Percentiles rank a stretch among this genome's conserved stretches.
Conservation (phyloP, 1,140 invertebrate species). For the Nephila pilipes region DNA sequence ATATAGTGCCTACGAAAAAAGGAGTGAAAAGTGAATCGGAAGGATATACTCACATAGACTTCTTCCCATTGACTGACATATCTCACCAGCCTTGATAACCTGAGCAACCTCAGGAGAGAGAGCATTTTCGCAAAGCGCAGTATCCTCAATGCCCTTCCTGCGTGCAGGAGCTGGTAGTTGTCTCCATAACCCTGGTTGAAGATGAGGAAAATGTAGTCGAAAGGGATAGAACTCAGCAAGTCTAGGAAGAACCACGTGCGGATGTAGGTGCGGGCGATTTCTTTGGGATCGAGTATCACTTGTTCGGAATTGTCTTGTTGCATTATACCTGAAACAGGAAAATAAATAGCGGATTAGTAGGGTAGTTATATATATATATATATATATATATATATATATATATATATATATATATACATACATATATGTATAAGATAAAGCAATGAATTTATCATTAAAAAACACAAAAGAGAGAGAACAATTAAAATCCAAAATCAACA, state of each 20-base stretch:
- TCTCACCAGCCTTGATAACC: constrained; percentile 96
- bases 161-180: constrained; percentile 97
- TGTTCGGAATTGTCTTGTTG: constrained; percentile 99
- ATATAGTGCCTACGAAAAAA: too few relatives aligned
- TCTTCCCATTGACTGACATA: constrained; percentile 99
- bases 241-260: constrained; percentile 99
- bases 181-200: constrained; percentile 98
- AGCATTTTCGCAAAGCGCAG: constrained; percentile 97
- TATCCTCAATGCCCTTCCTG: constrained; percentile 96
- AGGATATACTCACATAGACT: constrained; percentile 94
- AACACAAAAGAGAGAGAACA: too few relatives aligned
- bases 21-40: not conserved
- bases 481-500: too few relatives aligned
- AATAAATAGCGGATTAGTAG: not conserved
- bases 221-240: constrained; percentile 98
- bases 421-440: too few relatives aligned
- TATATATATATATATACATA: too few relatives aligned
- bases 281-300: constrained; percentile 98
- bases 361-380: too few relatives aligned
- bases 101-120: constrained; percentile 95
- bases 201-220: constrained; percentile 99
- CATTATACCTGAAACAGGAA: constrained; percentile 93
- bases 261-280: constrained; percentile 99
- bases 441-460: too few relatives aligned
- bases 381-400: too few relatives aligned